Evolutionary conservation across 2,113 vertebrate species (phyloP), one percentile per base, ranked within the genome.

Genomic region (Neolamprologus devosi): DNA sequence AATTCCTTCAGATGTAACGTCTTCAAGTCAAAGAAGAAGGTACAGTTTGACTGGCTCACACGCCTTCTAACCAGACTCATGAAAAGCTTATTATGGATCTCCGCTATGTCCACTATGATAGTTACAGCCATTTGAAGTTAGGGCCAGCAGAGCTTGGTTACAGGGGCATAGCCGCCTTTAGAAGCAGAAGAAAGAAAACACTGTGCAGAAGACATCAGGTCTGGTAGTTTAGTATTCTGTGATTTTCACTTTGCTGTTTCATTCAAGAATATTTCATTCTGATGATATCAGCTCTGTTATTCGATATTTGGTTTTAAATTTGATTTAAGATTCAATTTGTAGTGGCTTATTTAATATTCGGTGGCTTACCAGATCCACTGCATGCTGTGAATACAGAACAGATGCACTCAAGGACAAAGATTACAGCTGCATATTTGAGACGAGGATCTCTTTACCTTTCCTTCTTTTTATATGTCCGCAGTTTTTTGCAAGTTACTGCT

Each of bases 21-120:
- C 88, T 98, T 98, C 96, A 97, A 97, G 88, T 97, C 97, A 2
- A 98, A 98, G 93, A 97, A 98, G 93, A 98, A 98, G 97, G 96
- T 98, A 58, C 5, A 81, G 37, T 84, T 73, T 57, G 51, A 23
- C 2, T 7, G 1, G 19, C 42, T 23, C 11, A 26, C 49, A 37
- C 13, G 11, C 17, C 13, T 78, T 33, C 14, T 75, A 26, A 42
- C 19, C 19, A 78, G 42, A 78, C 6, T 49, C 73, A 51, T 30
- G 16, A 75, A 30, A 28, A 49, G 70, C 23, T 28, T 47, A 30
- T 78, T 30, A 51, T 30, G 26, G 16, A 5, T 30, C 12, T 9
- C 35, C 2, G 12, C n/a, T 42, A 42, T 70, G 3, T 6, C 37
- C 37, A 45, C 23, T 47, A 19, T 49, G 42, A 49, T 49, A 75